Base-by-base conservation (phyloP, 2,113 vertebrate species). In the Cryptotis parvus region DNA sequence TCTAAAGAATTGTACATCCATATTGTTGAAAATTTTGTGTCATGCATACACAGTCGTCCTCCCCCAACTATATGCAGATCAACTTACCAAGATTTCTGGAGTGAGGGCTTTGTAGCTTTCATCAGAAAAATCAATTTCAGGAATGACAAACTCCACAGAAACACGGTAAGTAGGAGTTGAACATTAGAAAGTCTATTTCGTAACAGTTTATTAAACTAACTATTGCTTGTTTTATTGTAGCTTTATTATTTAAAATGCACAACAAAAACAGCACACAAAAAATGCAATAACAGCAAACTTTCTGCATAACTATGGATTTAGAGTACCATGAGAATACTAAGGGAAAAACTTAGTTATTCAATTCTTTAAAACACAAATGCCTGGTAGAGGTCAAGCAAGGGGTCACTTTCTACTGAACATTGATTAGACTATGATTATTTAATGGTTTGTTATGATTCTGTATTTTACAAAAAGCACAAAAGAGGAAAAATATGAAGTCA, bases 191-290 rank as follows among this genome's bases (percentile, higher is more conserved):
- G 2, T 31, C 6, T 88, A 80, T 69, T 84, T 87, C 35, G 27
- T 58, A 4, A 70, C 27, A 27, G 1, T 58, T 26, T 75, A 81
- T 45, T 41, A 39, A 75, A 4, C 5, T 45, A 65, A 26, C 6
- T 26, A 58, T 6, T 31, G 72, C 6, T 70, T 7, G 73, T 3
- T 9, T 90, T 77, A 41, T 26, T 55, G 9, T 52, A 65, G 1
- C 20, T 89, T 92, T 84, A 12, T 29, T 72, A 73, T 78, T 88
- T 70, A 89, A 91, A 91, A 76, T 79, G 6, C 7, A 92, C 33
- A 93, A 63, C 0, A 84, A n/a, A 1, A n/a, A 58, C 24, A 58
- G 20, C 55, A 45, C 7, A 45, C 7, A 20, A 49, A 24, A 75
- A 49, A 58, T 58, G 55, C 10, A 52, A 29, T 3, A 37, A 20